Percentiles rank a stretch among this genome's conserved stretches.
Evolutionary conservation across 2,113 vertebrate species (phyloP).

Genomic region (Peromyscus californicus): DNA sequence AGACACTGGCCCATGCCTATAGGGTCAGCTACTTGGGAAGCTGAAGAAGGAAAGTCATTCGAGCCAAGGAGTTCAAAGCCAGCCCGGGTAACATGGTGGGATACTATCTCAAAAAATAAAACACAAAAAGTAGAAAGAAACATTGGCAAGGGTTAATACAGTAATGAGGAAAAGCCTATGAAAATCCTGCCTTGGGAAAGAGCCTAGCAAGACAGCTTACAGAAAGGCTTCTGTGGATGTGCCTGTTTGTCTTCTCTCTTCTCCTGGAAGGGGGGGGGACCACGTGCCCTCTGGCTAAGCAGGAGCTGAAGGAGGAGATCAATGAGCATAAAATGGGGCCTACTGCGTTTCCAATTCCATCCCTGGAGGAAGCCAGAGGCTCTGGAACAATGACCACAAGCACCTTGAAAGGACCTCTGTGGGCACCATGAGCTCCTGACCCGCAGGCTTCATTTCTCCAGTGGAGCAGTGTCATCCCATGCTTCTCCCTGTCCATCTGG

Average conservation of each 20-base stretch:
- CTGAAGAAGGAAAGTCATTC: not conserved
- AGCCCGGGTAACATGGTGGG: not conserved
- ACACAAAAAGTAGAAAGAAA: not conserved
- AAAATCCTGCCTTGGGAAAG: slow-evolving; percentile 15
- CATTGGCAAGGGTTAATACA: not conserved
- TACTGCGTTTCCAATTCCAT: slow-evolving; percentile 73
- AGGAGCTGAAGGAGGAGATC: not conserved
- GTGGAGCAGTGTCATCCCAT: not conserved
- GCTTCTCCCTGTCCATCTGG: not conserved
- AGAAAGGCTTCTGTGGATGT: not conserved
- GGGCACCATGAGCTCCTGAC: not conserved
- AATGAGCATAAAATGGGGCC: slow-evolving; percentile 62
- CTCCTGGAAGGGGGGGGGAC: not conserved
- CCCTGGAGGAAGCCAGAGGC: slow-evolving; percentile 60
- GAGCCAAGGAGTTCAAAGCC: not conserved
- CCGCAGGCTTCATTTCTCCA: not conserved
- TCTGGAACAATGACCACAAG: not conserved
- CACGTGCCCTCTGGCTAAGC: slow-evolving; percentile 23
- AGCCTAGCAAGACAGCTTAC: not conserved
- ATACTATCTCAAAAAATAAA: not conserved
- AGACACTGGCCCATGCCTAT: not conserved
- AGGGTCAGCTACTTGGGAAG: not conserved
- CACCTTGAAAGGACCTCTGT: slow-evolving; percentile 68
- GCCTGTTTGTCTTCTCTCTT: not conserved
- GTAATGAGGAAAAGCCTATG: not conserved